Evolutionary conservation across 2,113 vertebrate species (phyloP), one percentile per base, ranked within the genome.

Genomic region (Thryonomys swinderianus): DNA sequence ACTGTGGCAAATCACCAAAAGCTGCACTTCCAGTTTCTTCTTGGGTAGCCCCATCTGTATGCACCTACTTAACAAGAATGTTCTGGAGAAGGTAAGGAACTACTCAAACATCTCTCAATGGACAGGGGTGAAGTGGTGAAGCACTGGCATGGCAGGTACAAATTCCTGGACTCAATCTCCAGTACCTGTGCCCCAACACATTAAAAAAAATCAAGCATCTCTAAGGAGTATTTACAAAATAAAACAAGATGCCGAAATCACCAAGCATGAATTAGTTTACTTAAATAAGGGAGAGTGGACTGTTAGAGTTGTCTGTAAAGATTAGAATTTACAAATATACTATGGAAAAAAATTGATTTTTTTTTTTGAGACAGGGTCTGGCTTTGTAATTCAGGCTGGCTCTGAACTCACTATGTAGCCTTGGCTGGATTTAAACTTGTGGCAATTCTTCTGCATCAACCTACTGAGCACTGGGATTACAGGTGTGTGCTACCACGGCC

Each of bases 191-290:
- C 27, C 64, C 42, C 83, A 48, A 27, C 57, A 62, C 18, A 71
- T 51, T 51, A 82, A 6, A 57, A 16, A 57, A 16, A 57, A 25
- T 69, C 59, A 94, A 73, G 37, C 20, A 57, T 59, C 59, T 80
- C 80, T 61, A 90, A 8, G 55, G 20, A 85, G 17, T 73, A 45
- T 71, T 62, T 16, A 62, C 67, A 85, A 95, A 93, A 74, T 32
- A 73, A 69, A 6, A n/a, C 10, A 87, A 67, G 48, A 89, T 57
- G 92, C 0, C 62, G 55, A 93, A 89, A 89, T 78, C 45, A 86
- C 2, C 64, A 81, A 91, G 67, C 48, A 48, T 40, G 34, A 85
- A 82, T 34, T 96, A 55, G 66, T 97, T 92, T 69, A 85, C 13
- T 81, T 20, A 73, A 7, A 79, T 3, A 83, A 81, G 34, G 27